Evolutionary conservation across 1,140 invertebrate genomes (phyloP), one percentile per base, ranked within the genome.

Genomic region (Drosophila pseudoobscura): DNA sequence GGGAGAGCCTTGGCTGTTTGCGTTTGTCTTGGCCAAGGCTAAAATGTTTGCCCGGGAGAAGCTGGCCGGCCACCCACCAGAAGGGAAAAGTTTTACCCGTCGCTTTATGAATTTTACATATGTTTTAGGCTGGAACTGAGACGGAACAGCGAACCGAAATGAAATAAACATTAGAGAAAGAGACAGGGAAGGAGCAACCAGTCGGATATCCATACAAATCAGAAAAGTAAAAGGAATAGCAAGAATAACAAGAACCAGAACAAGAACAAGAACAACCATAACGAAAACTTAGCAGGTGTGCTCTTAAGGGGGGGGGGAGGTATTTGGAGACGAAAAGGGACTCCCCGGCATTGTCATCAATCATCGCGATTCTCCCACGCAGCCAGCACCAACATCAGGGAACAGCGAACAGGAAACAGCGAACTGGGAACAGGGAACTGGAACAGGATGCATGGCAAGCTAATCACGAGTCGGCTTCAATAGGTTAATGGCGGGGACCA

Each of bases 41-140:
- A 35, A 47, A 55, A 57, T 57, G 49, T 41, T 68, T 47, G 66
- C n/a, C 3, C n/a, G 61, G 39, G 6, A 54, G 35, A 39, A 11
- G 9, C 35, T 39, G 35, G 35, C 3, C 11, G 3, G 11, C 35
- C 35, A 39, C 35, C 35, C 35, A 13, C 35, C 35, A 3, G 43
- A 31, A 57, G 43, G 65, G 51, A 68, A 69, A 66, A 57, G 63
- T 63, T 39, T 39, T 63, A 17, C 17, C 62, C 45, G 46, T 64
- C 44, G 59, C 71, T 74, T 74, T 74, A 74, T 74, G 71, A 74
- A 74, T 74, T 74, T 74, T 74, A 74, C 71, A 74, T 74, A 74
- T 74, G 71, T 74, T 65, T 65, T 51, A 24, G 44, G 22, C 71
- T 57, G 52, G 63, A 74, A 53, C 59, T 56, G 63, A 69, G 57